Base-by-base conservation (phyloP, 2,113 vertebrate genomes). In the Piprites chloris region DNA sequence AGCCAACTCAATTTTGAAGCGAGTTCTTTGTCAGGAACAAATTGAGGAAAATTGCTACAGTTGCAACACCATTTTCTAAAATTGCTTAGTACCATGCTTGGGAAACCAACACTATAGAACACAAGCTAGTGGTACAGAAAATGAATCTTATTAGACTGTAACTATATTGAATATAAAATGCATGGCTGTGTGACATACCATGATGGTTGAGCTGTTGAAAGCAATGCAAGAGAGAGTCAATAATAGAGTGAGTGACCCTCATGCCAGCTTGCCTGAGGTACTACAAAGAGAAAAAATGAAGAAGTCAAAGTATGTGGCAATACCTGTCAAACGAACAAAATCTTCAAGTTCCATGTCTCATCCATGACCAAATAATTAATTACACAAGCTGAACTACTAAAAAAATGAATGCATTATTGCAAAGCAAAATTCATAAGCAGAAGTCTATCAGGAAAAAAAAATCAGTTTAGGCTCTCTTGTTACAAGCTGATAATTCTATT, bases 1-100 rank as follows among this genome's bases (percentile, higher is more conserved):
- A 98, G 97, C 97, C 97, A 98, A 97, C 95, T 98, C 95, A 93
- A 97, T 98, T 98, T 97, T 91, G 81, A 97, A 96, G 94, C 46
- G 27, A 97, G 82, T 97, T 94, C 96, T 97, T 98, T 98, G 97
- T 98, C 96, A 97, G 90, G 90, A 97, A 96, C 97, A 97, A 98
- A 98, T 98, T 97, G 96, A 95, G 72, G 96, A 89, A 98, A 98
- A 98, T 98, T 98, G 94, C 96, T 97, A 97, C 96, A 96, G 96
- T 98, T 96, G 97, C 97, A 97, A 97, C 95, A 98, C 96, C 91
- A 16, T 95, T 98, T 98, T 96, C 96, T 96, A 69, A 97, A 97
- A 96, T 85, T 89, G 93, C 65, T 89, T 50, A 86, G 85, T 61
- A 91, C 80, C 89, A 82, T 89, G 87, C 95, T 93, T 90, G 69